These are phyloP conservation scores for Rana temporaria DNA, from an alignment of 2,113 vertebrate genomes.

Conservation along the genomic window DNA sequence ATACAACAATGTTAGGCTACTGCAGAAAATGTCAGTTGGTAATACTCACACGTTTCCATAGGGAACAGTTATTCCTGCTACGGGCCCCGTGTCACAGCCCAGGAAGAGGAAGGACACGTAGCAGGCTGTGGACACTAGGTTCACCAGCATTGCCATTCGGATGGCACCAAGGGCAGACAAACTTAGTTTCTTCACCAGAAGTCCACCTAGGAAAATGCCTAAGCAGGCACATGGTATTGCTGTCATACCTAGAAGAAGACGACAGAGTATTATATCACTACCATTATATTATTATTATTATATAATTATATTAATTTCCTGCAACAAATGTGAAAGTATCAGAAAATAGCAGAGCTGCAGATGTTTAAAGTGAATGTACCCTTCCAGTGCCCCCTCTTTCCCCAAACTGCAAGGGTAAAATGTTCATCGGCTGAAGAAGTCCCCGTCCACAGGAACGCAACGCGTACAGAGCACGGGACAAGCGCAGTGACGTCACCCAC, in stretches of 20 bases:
- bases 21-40: not conserved
- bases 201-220: slow-evolving; percentile 95
- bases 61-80: slow-evolving; percentile 91
- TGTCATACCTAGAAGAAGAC: slow-evolving; percentile 87
- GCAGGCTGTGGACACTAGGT: slow-evolving; percentile 94
- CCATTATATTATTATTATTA: no score
- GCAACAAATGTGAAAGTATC: no score
- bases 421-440: no score
- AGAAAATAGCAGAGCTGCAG: no score
- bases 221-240: slow-evolving; percentile 95
- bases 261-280: not conserved
- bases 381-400: no score
- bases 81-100: slow-evolving; percentile 92
- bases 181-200: slow-evolving; percentile 96
- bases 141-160: slow-evolving; percentile 97
- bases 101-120: slow-evolving; percentile 97
- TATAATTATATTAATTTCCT: no score
- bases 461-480: no score
- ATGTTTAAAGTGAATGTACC: no score
- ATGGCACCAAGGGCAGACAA: slow-evolving; percentile 93
- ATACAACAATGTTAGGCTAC: not conserved
- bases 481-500: no score
- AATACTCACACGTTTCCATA: slow-evolving; percentile 89
- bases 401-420: no score
- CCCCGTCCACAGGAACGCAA: no score